Evolutionary conservation across 2,113 vertebrate genomes (phyloP).

Genomic region (Nannobrachium achirus): DNA sequence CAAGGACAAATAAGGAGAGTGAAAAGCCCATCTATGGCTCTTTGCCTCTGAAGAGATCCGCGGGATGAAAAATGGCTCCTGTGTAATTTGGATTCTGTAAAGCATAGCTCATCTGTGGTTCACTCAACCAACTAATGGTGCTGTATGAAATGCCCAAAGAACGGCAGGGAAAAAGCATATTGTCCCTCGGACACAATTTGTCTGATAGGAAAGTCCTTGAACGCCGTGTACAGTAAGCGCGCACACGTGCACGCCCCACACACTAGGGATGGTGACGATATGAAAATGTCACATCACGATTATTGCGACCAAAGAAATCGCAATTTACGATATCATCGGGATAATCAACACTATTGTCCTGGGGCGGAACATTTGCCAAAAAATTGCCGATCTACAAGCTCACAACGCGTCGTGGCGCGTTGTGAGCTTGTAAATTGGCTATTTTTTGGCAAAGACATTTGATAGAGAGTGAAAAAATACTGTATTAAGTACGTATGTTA

Average conservation of each 20-base stretch:
- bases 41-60: conserved; percentile 65
- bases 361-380: no score
- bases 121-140: conserved; percentile 69
- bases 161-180: conserved; percentile 32
- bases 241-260: background rate
- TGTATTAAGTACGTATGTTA: no score
- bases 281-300: no score
- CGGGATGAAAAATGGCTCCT: conserved; percentile 72
- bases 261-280: background rate
- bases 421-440: no score
- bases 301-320: no score
- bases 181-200: conserved; percentile 30
- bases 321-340: no score
- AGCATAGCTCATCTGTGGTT: conserved; percentile 72
- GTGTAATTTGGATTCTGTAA: conserved; percentile 72
- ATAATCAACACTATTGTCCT: no score
- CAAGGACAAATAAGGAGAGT: conserved; percentile 77
- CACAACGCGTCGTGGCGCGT: no score
- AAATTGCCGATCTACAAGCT: no score
- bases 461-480: no score
- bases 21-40: conserved; percentile 68
- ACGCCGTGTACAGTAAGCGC: background rate
- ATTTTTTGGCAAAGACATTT: no score
- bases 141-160: conserved; percentile 48
- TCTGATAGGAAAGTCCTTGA: conserved; percentile 38